phyloP scores from a whole-genome alignment of 37 sponge, comb jelly and placozoan genomes.

The Bolinopsis microptera region DNA sequence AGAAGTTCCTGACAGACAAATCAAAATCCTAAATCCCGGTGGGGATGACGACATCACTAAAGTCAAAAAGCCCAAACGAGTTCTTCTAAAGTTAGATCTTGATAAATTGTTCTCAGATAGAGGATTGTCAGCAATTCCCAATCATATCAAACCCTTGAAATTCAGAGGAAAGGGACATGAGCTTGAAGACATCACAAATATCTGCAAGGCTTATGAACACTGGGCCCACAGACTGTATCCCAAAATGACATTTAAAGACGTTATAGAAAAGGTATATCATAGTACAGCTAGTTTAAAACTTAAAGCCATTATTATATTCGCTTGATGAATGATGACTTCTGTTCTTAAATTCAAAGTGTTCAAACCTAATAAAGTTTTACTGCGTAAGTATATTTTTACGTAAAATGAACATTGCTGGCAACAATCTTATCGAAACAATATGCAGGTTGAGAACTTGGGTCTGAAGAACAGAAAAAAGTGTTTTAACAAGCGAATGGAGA shows the following conservation, averaged over 20 bases:
- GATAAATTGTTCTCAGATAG: conserved; percentile 60
- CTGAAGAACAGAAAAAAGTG: conserved; percentile 43
- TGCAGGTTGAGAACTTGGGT: conserved; percentile 43
- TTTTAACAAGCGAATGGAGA: conserved; percentile 51
- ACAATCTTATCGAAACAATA: too few species aligned
- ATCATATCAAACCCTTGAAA: conserved; percentile 16
- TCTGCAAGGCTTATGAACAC: conserved; percentile 58
- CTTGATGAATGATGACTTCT: too few species aligned
- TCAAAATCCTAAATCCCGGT: conserved; percentile 21
- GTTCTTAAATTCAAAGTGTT: too few species aligned
- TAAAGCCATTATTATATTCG: too few species aligned
- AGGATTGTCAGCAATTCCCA: conserved; percentile 52
- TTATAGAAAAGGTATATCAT: conserved; percentile 29
- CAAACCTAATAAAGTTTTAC: too few species aligned
- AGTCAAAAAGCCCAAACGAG: conserved; percentile 50
- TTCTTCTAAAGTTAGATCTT: conserved; percentile 28
- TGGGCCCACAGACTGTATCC: conserved; percentile 60
- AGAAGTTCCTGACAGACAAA: neutral
- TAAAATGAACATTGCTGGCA: too few species aligned
- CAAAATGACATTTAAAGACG: conserved; percentile 56
- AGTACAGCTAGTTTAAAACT: too few species aligned
- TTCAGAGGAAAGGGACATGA: conserved; percentile 51
- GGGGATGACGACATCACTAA: conserved; percentile 14
- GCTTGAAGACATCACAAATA: conserved; percentile 54
- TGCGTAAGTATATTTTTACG: too few species aligned